phyloP scores from a whole-genome alignment of 2,797 vertebrate genomes.

The Micropoecilia bifurca region DNA sequence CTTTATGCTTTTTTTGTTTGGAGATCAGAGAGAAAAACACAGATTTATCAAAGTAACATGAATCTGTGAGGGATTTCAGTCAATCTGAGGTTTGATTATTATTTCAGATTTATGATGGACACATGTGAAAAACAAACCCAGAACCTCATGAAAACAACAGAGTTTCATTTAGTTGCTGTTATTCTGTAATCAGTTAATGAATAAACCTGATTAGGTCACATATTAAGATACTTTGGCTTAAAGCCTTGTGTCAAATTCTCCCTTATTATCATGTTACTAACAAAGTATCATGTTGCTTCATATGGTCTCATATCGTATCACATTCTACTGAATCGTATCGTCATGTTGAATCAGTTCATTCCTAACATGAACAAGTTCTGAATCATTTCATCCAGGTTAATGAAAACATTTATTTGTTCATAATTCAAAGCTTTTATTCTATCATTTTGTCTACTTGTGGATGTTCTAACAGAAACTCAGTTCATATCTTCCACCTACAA shows the following conservation, averaged over 20 bases:
- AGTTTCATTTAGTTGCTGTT: no score
- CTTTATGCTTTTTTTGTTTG: not conserved
- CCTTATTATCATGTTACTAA: no score
- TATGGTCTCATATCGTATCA: not conserved
- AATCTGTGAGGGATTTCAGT: not conserved
- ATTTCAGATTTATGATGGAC: not conserved
- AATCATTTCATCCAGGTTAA: not conserved
- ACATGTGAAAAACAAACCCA: not conserved
- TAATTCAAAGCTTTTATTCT: not conserved
- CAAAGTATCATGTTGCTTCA: no score
- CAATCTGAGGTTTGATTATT: not conserved
- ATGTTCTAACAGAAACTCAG: no score
- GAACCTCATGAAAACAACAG: no score
- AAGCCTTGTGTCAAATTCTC: not conserved
- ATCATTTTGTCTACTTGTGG: not conserved
- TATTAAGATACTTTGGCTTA: not conserved
- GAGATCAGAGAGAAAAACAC: not conserved
- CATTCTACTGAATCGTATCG: not conserved
- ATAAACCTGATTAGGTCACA: no score
- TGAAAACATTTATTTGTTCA: not conserved
- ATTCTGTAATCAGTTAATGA: no score
- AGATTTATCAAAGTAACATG: no score
- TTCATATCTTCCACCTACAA: not conserved
- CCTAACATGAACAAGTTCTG: not conserved
- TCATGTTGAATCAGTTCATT: not conserved